Evolutionary conservation across 1,140 invertebrate species (phyloP).

Genomic region (Ganaspis sp.): DNA sequence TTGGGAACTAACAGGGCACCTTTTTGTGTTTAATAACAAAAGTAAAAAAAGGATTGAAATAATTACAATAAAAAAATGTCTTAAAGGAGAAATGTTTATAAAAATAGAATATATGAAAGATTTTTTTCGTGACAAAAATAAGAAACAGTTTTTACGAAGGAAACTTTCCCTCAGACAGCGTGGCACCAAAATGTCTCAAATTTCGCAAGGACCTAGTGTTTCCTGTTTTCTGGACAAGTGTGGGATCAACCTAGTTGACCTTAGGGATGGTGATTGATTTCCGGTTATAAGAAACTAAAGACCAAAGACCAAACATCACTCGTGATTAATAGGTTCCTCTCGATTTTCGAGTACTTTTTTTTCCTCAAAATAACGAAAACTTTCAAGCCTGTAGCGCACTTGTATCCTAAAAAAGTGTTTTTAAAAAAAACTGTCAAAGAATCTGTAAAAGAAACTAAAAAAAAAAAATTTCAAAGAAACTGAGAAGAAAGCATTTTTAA

Average conservation of each 20-base stretch:
- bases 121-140: too few species aligned
- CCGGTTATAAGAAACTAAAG: slow-evolving; percentile 27
- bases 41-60: too few species aligned
- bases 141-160: not conserved
- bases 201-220: slow-evolving; percentile 5
- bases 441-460: too few species aligned
- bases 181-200: slow-evolving; percentile 17
- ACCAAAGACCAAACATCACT: slow-evolving; percentile 55
- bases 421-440: too few species aligned
- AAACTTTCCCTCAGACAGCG: not conserved
- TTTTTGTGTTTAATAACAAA: too few species aligned
- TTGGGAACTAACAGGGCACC: too few species aligned
- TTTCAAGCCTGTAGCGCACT: not conserved
- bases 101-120: too few species aligned
- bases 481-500: too few species aligned
- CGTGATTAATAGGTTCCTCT: slow-evolving; percentile 51
- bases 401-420: too few species aligned
- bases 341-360: not conserved
- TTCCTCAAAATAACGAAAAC: not conserved
- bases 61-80: too few species aligned
- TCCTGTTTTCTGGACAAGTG: slow-evolving; percentile 10
- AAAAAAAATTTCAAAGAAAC: too few species aligned
- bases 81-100: too few species aligned
- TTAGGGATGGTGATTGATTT: not conserved
- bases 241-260: not conserved